Base-by-base conservation (phyloP, 2,113 vertebrate genomes). In the Syngnathoides biaculeatus region DNA sequence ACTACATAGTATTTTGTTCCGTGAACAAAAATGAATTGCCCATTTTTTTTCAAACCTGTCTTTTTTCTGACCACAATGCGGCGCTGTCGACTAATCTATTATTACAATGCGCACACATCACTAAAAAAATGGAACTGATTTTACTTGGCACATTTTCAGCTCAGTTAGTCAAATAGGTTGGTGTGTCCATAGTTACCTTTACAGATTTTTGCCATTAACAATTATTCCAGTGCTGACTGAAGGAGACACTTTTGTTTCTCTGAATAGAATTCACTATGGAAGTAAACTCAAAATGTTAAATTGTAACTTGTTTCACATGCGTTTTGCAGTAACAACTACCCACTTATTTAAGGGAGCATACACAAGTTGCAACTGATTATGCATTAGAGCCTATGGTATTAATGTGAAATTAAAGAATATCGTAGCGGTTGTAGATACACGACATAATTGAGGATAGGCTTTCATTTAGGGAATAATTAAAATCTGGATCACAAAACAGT, bases 11-110 rank as follows among this genome's bases (percentile, higher is more conserved):
- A 48, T 74, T 24, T 57, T 8, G 6, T 26, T 85, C 85, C 87
- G 85, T 48, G 0, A 1, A 3, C 84, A 85, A 90, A 90, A 87
- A 83, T 4, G 2, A 1, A 10, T 1, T 0, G 1, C 0, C 4
- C 55, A 75, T 69, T 48, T 40, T 48, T 40, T 86, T 90, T 89
- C 89, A 88, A 72, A 69, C 0, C 0, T 5, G 4, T 24, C 12
- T 0, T 7, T 20, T 2, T 0, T 26, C 35, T 0, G 3, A n/a
- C 84, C 90, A 82, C 84, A 74, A 10, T 59, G 68, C n/a, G 84
- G 81, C 86, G 65, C 30, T 77, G 74, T 79, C 79, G 69, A 5
- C 14, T 57, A 57, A 57, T 57, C 15, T 15, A 30, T 15, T 13
- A 5, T 30, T 19, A 15, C 15, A 30, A 15, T 30, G 14, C 26